Percentiles rank a stretch among this genome's conserved stretches.
phyloP scores from a whole-genome alignment of 1,140 invertebrate species.

The Drosophila lacteicornis region DNA sequence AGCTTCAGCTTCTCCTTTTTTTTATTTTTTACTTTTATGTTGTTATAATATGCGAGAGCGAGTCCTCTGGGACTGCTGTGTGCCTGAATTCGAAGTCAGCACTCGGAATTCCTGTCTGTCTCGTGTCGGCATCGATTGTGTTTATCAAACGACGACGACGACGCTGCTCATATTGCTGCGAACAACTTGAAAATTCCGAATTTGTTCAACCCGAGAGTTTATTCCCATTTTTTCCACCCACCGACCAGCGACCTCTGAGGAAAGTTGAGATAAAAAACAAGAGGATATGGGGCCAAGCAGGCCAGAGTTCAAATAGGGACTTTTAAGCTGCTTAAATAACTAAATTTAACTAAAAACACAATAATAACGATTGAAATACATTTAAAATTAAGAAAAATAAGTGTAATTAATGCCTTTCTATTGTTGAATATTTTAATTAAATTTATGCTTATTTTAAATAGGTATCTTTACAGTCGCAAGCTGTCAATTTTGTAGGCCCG shows the following conservation, averaged over 20 bases:
- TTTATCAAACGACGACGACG: slow-evolving; percentile 47
- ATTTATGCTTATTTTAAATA: not conserved
- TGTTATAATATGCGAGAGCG: slow-evolving; percentile 41
- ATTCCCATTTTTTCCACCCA: not conserved
- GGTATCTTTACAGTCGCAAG: not conserved
- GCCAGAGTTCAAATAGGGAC: not conserved
- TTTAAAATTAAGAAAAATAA: not conserved
- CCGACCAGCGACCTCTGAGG: too few relatives aligned
- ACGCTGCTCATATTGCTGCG: slow-evolving; percentile 35
- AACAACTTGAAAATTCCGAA: slow-evolving; percentile 61
- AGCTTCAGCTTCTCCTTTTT: slow-evolving; percentile 1
- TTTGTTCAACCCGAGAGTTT: slow-evolving; percentile 30
- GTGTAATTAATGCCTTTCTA: too few relatives aligned
- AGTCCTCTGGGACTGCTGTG: slow-evolving; percentile 31
- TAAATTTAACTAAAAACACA: not conserved
- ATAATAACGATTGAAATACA: not conserved
- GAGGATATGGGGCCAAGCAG: not conserved
- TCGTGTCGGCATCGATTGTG: slow-evolving; percentile 40
- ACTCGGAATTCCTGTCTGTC: slow-evolving; percentile 22
- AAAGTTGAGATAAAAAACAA: not conserved
- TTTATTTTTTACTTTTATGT: slow-evolving; percentile 31
- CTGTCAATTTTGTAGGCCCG: not conserved
- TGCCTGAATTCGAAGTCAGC: slow-evolving; percentile 33
- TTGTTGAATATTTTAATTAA: too few relatives aligned
- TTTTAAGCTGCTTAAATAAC: too few relatives aligned